These are phyloP conservation scores for Ginglymostoma cirratum DNA, from an alignment of 2,113 vertebrate genomes.

Conservation along the genomic window DNA sequence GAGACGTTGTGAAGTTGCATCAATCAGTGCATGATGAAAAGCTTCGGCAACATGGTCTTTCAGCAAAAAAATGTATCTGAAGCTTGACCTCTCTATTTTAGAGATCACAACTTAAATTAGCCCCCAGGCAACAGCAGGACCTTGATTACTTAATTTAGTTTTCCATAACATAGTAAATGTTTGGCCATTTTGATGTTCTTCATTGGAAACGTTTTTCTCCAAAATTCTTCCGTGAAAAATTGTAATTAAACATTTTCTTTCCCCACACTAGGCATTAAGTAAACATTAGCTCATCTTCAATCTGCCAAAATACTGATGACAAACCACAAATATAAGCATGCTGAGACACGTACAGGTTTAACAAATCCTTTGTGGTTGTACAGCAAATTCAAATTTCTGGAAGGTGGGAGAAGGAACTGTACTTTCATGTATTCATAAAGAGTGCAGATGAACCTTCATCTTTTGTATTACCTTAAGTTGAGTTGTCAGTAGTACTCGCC, in stretches of 20 bases:
- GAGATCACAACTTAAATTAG: not conserved
- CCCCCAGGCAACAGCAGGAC: not conserved
- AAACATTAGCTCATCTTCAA: not conserved
- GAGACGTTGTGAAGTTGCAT: not conserved
- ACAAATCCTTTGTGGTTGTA: not conserved
- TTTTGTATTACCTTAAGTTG: conserved; percentile 76
- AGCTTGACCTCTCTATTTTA: not conserved
- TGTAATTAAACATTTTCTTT: not conserved
- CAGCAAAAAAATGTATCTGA: not conserved
- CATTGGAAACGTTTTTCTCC: not conserved
- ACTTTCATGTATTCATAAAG: not conserved
- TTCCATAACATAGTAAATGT: not conserved
- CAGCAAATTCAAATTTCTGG: not conserved
- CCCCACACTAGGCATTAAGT: not conserved
- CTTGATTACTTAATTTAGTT: not conserved
- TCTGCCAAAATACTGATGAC: not conserved
- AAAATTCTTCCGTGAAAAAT: not conserved
- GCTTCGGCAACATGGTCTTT: not conserved
- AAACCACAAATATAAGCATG: not conserved
- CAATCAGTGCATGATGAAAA: not conserved
- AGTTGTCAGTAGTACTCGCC: conserved; percentile 76
- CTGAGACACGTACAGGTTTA: not conserved
- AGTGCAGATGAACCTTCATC: not conserved
- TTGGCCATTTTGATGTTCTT: not conserved
- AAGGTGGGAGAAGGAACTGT: not conserved